Conservation (phyloP, 2,888 invertebrate genomes). For the Aphrophora alni region DNA sequence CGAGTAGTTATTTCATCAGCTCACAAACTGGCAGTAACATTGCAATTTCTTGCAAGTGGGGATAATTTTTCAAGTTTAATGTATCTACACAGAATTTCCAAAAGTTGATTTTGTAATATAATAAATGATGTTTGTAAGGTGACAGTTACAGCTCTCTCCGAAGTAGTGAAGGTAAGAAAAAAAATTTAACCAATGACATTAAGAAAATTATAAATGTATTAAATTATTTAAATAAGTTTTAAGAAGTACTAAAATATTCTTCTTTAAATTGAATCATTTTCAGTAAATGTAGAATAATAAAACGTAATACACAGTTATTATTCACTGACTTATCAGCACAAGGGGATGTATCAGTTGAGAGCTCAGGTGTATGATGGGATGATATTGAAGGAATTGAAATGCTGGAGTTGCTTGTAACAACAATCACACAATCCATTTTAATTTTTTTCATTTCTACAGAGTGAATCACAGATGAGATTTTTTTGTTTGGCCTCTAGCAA, state of each 20-base stretch:
- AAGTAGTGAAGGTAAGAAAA: constrained; percentile 23
- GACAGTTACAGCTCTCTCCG: too few relatives aligned
- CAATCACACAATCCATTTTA: constrained; percentile 14
- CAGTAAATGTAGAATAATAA: not conserved
- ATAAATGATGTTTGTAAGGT: constrained; percentile 14
- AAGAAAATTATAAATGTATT: constrained; percentile 9
- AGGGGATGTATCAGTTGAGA: not conserved
- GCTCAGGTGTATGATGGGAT: constrained; percentile 10
- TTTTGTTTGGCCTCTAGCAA: constrained; percentile 16
- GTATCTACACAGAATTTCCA: too few relatives aligned
- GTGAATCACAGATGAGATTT: constrained; percentile 22
- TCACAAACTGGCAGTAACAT: constrained; percentile 23
- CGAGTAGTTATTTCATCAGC: constrained; percentile 19
- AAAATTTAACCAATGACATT: constrained; percentile 12
- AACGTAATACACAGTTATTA: not conserved
- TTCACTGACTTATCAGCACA: too few relatives aligned
- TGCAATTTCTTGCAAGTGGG: too few relatives aligned
- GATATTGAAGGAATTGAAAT: not conserved
- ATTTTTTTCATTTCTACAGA: constrained; percentile 6
- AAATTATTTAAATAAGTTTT: not conserved
- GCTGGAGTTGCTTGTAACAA: not conserved
- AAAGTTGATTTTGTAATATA: constrained; percentile 12
- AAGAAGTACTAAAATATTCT: not conserved
- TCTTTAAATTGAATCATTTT: not conserved
- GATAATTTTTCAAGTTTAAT: constrained; percentile 15